Conservation (phyloP, 1,140 invertebrate species). For the Bilobella aurantiaca region DNA sequence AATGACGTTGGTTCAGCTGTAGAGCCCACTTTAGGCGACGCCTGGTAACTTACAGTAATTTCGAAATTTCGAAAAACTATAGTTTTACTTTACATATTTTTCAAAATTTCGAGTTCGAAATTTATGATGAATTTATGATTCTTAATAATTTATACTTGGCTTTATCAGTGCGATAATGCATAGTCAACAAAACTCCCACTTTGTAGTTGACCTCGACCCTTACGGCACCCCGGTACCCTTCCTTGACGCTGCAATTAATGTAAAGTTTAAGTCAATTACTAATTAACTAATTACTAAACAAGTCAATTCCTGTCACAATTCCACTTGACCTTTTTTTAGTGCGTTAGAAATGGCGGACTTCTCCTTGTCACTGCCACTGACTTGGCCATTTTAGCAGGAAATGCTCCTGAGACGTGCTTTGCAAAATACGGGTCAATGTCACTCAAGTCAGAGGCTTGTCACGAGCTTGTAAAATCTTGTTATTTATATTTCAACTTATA, state of each 20-base stretch:
- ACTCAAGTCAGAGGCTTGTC: conserved; percentile 73
- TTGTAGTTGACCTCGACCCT: conserved; percentile 87
- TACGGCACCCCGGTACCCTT: conserved; percentile 92
- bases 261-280: neutral
- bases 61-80: neutral
- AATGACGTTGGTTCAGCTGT: conserved; percentile 71
- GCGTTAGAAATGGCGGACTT: conserved; percentile 62
- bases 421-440: conserved; percentile 89
- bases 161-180: conserved; percentile 78
- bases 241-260: conserved; percentile 76
- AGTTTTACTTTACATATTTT: neutral
- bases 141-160: conserved; percentile 38
- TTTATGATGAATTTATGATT: neutral
- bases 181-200: conserved; percentile 49
- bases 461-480: conserved; percentile 75
- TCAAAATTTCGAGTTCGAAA: neutral
- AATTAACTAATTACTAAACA: neutral
- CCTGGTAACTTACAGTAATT: conserved; percentile 50
- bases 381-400: conserved; percentile 93
- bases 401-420: conserved; percentile 85
- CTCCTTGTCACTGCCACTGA: conserved; percentile 96
- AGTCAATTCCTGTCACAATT: neutral
- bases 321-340: conserved; percentile 42
- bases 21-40: conserved; percentile 63
- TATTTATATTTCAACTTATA: too few relatives aligned